Evolutionary conservation across 2,113 vertebrate genomes (phyloP).

Genomic region (Etheostoma cragini): DNA sequence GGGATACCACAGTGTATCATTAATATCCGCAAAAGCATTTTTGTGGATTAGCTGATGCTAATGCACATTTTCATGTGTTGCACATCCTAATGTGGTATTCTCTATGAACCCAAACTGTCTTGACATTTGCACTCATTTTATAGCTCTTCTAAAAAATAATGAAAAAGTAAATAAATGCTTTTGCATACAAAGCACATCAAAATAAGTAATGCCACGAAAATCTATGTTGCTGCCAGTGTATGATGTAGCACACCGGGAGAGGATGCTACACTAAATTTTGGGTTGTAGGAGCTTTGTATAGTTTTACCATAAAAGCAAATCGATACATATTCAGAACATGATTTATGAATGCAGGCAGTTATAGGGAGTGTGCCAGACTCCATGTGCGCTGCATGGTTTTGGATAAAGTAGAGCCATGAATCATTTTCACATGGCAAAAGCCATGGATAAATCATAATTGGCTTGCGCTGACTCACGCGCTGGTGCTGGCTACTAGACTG

Average conservation of each 20-base stretch:
- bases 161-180: neutral
- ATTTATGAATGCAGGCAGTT: conserved; percentile 68
- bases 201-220: neutral
- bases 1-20: conserved; percentile 54
- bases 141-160: neutral
- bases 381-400: conserved; percentile 52
- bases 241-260: neutral
- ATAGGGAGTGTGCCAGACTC: conserved; percentile 54
- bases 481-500: conserved; percentile 47
- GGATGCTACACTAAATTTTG: conserved; percentile 22
- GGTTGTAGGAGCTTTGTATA: conserved; percentile 42
- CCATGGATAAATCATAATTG: conserved; percentile 71
- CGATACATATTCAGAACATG: conserved; percentile 64
- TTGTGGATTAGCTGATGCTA: conserved; percentile 25
- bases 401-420: conserved; percentile 69
- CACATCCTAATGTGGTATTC: neutral
- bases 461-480: conserved; percentile 45
- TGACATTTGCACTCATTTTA: neutral
- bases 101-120: neutral
- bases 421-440: conserved; percentile 72
- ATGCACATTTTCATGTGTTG: conserved; percentile 31
- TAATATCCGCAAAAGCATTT: conserved; percentile 60
- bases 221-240: neutral
- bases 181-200: neutral
- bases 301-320: conserved; percentile 59